Evolutionary conservation across 2,113 vertebrate species (phyloP).

Genomic region (Lamprotornis superbus): DNA sequence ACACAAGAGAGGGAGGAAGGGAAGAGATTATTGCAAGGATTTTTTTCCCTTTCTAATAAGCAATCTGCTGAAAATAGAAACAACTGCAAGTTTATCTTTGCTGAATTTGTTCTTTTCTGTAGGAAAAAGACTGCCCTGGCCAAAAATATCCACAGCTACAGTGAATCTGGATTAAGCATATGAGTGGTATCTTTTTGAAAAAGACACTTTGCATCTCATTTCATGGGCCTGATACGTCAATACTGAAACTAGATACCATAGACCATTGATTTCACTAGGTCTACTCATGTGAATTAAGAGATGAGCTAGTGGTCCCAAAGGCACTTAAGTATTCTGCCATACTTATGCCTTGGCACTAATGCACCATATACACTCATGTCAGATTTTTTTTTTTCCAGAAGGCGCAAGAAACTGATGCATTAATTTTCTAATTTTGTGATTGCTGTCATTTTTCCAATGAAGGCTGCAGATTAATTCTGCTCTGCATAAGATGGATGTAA

Average conservation of each 20-base stretch:
- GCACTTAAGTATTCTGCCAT: slow-evolving; percentile 30
- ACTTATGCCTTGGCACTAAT: slow-evolving; percentile 25
- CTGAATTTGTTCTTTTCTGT: slow-evolving; percentile 10
- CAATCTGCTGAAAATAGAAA: slow-evolving; percentile 36
- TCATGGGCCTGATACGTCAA: background rate
- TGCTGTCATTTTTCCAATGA: background rate
- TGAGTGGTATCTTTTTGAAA: background rate
- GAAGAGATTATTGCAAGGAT: background rate
- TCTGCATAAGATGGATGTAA: background rate
- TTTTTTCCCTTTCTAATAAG: slow-evolving; percentile 4
- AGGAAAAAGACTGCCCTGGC: background rate
- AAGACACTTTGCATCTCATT: background rate
- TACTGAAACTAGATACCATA: slow-evolving; percentile 45
- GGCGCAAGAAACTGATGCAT: background rate
- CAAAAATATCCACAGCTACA: slow-evolving; percentile 19
- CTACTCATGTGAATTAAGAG: slow-evolving; percentile 52
- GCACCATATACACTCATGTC: background rate
- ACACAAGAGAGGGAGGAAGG: background rate
- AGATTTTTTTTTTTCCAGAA: background rate
- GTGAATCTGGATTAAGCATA: background rate
- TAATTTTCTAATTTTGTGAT: background rate
- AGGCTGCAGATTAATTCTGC: background rate
- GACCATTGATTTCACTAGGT: slow-evolving; percentile 32
- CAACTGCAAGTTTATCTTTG: slow-evolving; percentile 16
- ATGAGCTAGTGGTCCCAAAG: slow-evolving; percentile 42